Conservation (phyloP, 2,797 vertebrate species). For the Loriculus beryllinus region DNA sequence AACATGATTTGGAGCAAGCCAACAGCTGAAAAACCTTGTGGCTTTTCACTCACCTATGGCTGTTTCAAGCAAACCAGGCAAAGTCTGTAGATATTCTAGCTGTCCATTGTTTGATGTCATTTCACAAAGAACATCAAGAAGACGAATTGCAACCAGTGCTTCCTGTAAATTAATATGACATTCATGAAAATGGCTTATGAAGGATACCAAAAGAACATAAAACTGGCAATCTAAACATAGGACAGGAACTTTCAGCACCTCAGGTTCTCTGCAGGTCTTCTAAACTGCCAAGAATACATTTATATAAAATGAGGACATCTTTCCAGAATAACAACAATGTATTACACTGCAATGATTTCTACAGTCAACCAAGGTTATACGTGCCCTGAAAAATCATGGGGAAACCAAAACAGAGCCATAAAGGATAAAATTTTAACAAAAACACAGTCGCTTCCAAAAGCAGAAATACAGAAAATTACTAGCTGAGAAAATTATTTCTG, state of each 20-base stretch:
- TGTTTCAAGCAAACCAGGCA: slow-evolving; percentile 82
- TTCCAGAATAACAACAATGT: neutral
- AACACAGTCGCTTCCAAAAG: slow-evolving; percentile 62
- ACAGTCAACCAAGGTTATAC: neutral
- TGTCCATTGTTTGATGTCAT: slow-evolving; percentile 84
- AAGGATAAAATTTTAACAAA: slow-evolving; percentile 60
- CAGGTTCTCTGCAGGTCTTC: neutral
- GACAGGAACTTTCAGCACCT: neutral
- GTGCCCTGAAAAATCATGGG: neutral
- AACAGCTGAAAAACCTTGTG: neutral
- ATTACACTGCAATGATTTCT: neutral
- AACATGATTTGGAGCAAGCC: neutral
- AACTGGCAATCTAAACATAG: neutral
- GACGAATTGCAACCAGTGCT: slow-evolving; percentile 82
- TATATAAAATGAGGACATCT: neutral
- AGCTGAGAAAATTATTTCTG: slow-evolving; percentile 64
- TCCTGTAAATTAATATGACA: slow-evolving; percentile 77
- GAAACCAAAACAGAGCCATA: slow-evolving; percentile 37
- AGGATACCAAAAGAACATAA: neutral
- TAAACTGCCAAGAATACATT: neutral
- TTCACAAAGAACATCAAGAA: slow-evolving; percentile 93
- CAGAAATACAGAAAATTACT: slow-evolving; percentile 64
- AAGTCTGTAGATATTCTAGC: slow-evolving; percentile 85
- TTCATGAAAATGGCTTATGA: neutral
- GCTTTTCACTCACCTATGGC: slow-evolving; percentile 82